Conservation (phyloP, 2,888 invertebrate species). For the Taenaris catops region DNA sequence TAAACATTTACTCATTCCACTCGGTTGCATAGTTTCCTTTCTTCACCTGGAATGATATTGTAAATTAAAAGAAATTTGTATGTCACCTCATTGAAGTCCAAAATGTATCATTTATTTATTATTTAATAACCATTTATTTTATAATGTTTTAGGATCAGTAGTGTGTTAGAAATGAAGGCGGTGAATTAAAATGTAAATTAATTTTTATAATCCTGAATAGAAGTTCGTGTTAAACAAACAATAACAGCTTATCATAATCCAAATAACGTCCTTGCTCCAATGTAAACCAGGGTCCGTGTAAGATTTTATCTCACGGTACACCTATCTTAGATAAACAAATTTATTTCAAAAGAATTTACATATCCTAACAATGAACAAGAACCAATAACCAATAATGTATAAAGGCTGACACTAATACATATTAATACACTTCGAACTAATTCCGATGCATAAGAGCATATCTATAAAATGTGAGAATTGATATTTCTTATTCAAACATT, state of each 20-base stretch:
- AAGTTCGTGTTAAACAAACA: no score
- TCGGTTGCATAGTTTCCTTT: no score
- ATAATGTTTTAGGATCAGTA: no score
- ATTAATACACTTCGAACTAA: conserved; percentile 65
- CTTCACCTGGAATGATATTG: no score
- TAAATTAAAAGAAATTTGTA: no score
- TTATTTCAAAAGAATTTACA: conserved; percentile 48
- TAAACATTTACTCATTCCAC: no score
- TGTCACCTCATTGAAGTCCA: no score
- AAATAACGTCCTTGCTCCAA: conserved; percentile 6
- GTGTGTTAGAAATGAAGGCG: no score
- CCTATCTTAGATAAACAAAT: conserved; percentile 36
- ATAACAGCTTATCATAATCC: not conserved
- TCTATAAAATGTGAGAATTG: conserved; percentile 34
- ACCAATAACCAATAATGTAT: conserved; percentile 68
- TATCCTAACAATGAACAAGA: conserved; percentile 55
- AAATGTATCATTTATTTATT: no score
- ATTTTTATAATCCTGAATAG: no score
- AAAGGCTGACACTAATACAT: conserved; percentile 68
- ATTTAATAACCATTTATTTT: no score
- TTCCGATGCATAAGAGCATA: conserved; percentile 53
- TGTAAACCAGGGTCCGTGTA: conserved; percentile 11
- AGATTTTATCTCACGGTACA: conserved; percentile 19
- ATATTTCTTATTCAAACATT: conserved; percentile 8
- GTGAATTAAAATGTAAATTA: no score